Evolutionary conservation across 64 coral and sea anemone genomes (phyloP).

Genomic region (Trachythela sp.): DNA sequence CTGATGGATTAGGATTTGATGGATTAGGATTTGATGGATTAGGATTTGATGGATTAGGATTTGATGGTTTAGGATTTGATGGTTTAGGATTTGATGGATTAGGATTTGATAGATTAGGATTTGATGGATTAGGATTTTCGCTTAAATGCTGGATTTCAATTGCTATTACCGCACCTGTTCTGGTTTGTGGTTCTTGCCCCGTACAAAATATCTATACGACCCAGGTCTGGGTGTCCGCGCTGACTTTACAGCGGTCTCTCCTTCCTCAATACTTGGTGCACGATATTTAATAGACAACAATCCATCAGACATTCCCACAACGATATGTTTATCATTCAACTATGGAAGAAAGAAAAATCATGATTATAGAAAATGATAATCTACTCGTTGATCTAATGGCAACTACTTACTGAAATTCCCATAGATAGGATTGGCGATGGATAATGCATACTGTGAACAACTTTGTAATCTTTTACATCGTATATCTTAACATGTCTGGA

Average conservation of each 20-base stretch:
- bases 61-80: too few relatives aligned
- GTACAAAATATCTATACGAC: constrained; percentile 76
- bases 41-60: too few relatives aligned
- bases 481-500: constrained; percentile 89
- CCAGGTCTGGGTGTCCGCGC: constrained; percentile 44
- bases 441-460: constrained; percentile 90
- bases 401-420: constrained; percentile 65
- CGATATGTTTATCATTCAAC: constrained; percentile 79
- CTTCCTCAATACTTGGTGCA: neutral
- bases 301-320: constrained; percentile 91
- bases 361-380: too few relatives aligned
- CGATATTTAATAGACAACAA: constrained; percentile 84
- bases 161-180: constrained; percentile 34
- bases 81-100: too few relatives aligned
- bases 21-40: too few relatives aligned
- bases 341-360: constrained; percentile 20
- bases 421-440: constrained; percentile 81
- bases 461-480: constrained; percentile 91
- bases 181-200: constrained; percentile 61
- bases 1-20: too few relatives aligned
- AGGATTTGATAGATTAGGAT: too few relatives aligned
- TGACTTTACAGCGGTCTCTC: neutral
- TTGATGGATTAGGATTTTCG: too few relatives aligned
- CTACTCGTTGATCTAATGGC: neutral
- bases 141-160: too few relatives aligned